Evolutionary conservation across 2,797 vertebrate genomes (phyloP).

Genomic region (Phyllotis vaccarum): DNA sequence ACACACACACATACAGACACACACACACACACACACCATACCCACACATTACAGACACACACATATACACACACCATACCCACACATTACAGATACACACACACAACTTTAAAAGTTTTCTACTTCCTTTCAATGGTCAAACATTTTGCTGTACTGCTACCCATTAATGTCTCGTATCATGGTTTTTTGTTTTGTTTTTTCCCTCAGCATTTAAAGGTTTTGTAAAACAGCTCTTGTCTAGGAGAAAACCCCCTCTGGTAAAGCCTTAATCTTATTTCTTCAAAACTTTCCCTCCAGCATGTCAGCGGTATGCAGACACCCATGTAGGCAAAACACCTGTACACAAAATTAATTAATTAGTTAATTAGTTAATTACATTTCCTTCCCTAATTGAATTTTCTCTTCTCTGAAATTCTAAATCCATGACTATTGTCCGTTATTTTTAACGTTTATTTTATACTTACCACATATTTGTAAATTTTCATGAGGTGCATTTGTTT

Average conservation of each 20-base stretch:
- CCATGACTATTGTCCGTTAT: background rate
- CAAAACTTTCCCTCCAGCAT: background rate
- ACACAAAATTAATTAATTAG: background rate
- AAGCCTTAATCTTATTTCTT: slow-evolving; percentile 46
- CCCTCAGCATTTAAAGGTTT: background rate
- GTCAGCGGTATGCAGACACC: too few species aligned
- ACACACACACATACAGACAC: background rate
- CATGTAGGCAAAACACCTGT: background rate
- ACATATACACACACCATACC: background rate
- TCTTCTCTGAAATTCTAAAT: background rate
- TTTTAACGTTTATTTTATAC: background rate
- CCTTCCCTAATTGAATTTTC: background rate
- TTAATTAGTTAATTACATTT: background rate
- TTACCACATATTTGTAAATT: background rate
- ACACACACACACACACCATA: background rate
- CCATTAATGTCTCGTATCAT: background rate
- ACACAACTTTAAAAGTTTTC: background rate
- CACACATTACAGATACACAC: background rate
- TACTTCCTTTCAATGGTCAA: slow-evolving; percentile 18
- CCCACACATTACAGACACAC: background rate
- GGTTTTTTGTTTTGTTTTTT: background rate
- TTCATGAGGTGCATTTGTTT: background rate
- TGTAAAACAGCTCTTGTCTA: background rate
- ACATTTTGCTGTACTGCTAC: slow-evolving; percentile 21
- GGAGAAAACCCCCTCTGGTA: background rate